Base-by-base conservation (phyloP, 2,113 vertebrate species). In the Trematomus loennbergii region DNA sequence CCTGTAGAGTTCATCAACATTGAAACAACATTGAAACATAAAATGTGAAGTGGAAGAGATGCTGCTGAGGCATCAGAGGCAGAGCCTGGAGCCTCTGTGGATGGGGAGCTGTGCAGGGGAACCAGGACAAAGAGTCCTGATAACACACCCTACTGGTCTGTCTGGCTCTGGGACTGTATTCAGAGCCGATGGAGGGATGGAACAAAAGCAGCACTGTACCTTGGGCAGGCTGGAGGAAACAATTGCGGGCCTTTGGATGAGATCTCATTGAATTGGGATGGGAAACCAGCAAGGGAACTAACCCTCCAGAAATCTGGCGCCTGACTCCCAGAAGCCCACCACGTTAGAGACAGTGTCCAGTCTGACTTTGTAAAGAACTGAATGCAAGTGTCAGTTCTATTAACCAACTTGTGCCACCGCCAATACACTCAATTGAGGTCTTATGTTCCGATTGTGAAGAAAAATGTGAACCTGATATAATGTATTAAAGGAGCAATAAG, bases 141-240 rank as follows among this genome's bases (percentile, higher is more conserved):
- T 95, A 96, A 91, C 95, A 93, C 92, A 94, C 81, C 91, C 61
- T 88, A 91, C 90, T 90, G 90, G 93, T 92, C 92, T 82, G 92
- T 94, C 87, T 90, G 79, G 93, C 93, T 95, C 88, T 40, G 83
- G 70, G 91, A 79, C 93, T 85, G 90, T 84, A 96, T 96, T 96
- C 95, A 94, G 94, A 93, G 95, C 92, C n/a, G 90, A 86, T 87
- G 91, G 93, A 88, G 89, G 84, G 87, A 86, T 77, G 59, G 95
- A 97, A 98, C 96, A 99, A 97, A 98, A 97, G 96, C 90, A 49
- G 93, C 94, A 95, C 95, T 98, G 96, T 98, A 97, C 96, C 95
- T 95, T 93, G 90, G 91, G 75, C 88, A 88, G 94, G 93, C 92
- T 93, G 58, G 90, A 91, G 91, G 93, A 95, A 96, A 97, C 95